Evolutionary conservation across 2,797 vertebrate genomes (phyloP), one percentile per base, ranked within the genome.

Genomic region (Hapalemur alaotrensis): DNA sequence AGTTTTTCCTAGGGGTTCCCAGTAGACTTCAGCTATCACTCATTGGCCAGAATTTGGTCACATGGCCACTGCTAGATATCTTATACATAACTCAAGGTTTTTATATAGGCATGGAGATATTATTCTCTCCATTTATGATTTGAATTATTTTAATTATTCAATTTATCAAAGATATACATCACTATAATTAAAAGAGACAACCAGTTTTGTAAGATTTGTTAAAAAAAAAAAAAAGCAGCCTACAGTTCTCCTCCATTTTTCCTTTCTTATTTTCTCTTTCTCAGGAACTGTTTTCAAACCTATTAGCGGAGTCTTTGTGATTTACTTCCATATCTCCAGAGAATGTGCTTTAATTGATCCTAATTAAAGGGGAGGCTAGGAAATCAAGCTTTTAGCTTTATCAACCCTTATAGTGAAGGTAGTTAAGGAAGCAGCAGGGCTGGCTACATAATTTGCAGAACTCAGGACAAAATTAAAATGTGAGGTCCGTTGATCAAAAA

Each of bases 101-200:
- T 92, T 91, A 70, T 76, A 23, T 67, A 43, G 4, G 41, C 17
- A 69, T 65, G 18, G 20, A 50, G 28, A 23, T 94, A 7, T 63
- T 57, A 50, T 84, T 57, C 41, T 85, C 15, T n/a, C 6, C 2
- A 85, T 23, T 43, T 83, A 30, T 87, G 9, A 83, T 90, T 89
- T 67, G 15, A 83, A 73, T 92, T 72, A 75, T 61, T 67, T 43
- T n/a, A 82, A 61, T 88, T 85, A 89, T 86, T 80, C 38, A 91
- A 69, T 84, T 92, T 85, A 30, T 52, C 17, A 69, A 93, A 90
- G 30, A 30, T 59, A 63, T 5, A n/a, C 1, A 75, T 38, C 15
- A 30, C 30, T 54, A 28, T 5, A 61, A 82, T 63, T 82, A 54
- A 70, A 86, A 76, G 22, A 87, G 13, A 48, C 13, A 96, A 65